These are phyloP conservation scores for Strigamia transsilvanica DNA, from an alignment of 2,888 invertebrate genomes.

Conservation along the genomic window DNA sequence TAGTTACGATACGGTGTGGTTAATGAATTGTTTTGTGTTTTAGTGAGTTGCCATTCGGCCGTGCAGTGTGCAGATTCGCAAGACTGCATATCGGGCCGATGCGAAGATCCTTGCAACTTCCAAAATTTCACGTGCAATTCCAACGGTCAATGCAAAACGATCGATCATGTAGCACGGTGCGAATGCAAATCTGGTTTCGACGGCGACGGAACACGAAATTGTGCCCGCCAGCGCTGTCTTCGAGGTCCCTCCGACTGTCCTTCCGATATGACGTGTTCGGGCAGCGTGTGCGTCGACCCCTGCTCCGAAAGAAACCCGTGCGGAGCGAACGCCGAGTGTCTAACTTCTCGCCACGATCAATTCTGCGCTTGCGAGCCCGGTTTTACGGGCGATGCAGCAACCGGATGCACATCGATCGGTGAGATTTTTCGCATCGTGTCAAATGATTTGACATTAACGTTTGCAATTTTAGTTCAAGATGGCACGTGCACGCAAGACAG, in stretches of 20 bases:
- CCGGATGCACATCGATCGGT: slow-evolving; percentile 53
- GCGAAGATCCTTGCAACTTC: slow-evolving; percentile 71
- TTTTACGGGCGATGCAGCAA: slow-evolving; percentile 56
- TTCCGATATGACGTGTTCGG: slow-evolving; percentile 73
- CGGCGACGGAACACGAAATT: slow-evolving; percentile 57
- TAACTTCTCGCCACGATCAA: slow-evolving; percentile 79
- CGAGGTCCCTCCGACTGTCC: slow-evolving; percentile 22
- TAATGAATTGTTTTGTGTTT: background rate
- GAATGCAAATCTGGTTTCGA: slow-evolving; percentile 77
- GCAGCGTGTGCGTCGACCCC: slow-evolving; percentile 82
- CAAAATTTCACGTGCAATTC: slow-evolving; percentile 73
- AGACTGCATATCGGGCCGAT: slow-evolving; percentile 86
- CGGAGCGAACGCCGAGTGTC: slow-evolving; percentile 78
- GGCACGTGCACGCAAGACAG: slow-evolving; percentile 74
- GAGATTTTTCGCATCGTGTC: background rate
- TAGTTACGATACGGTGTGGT: background rate
- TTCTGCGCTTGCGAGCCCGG: slow-evolving; percentile 86
- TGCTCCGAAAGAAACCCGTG: slow-evolving; percentile 71
- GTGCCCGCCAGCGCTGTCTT: slow-evolving; percentile 56
- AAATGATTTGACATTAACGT: background rate
- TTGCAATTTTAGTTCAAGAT: slow-evolving; percentile 22
- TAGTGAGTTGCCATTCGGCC: slow-evolving; percentile 57
- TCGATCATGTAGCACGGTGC: slow-evolving; percentile 84
- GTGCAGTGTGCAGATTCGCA: slow-evolving; percentile 83
- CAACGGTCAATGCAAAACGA: slow-evolving; percentile 80